phyloP scores from a whole-genome alignment of 2,113 vertebrate species.

The Lepisosteus oculatus region DNA sequence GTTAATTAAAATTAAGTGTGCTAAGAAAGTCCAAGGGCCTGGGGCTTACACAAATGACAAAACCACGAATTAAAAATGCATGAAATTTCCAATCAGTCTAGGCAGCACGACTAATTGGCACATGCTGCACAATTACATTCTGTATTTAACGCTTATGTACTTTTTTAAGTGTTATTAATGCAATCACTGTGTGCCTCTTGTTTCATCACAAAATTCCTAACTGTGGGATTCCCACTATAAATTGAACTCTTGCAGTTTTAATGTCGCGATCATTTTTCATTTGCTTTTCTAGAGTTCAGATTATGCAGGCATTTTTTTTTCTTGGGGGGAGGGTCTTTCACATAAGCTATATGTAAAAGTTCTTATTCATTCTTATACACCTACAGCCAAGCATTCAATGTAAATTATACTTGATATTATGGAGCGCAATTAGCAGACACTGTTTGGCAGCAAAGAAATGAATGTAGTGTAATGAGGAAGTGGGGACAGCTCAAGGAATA shows the following conservation, averaged over 20 bases:
- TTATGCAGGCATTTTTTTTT: no score
- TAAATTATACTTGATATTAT: no score
- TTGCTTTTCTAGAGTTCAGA: neutral
- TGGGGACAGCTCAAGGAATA: no score
- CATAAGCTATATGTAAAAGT: no score
- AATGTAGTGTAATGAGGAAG: no score
- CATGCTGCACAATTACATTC: conserved; percentile 27
- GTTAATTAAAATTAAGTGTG: conserved; percentile 46
- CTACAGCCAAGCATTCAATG: no score
- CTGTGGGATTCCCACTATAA: neutral
- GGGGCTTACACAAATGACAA: conserved; percentile 24
- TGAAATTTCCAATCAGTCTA: conserved; percentile 16
- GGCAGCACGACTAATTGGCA: conserved; percentile 36
- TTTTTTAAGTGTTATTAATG: neutral
- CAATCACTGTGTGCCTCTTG: conserved; percentile 3
- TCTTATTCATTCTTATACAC: no score
- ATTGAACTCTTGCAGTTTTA: neutral
- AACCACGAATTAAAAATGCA: neutral
- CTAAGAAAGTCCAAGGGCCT: conserved; percentile 34
- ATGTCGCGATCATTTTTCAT: neutral
- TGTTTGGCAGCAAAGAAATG: no score
- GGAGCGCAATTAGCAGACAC: no score
- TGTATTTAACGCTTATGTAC: conserved; percentile 22
- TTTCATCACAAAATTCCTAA: neutral
- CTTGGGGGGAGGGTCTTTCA: no score